phyloP scores from a whole-genome alignment of 2,888 invertebrate genomes.

The Amphipoea oculea region DNA sequence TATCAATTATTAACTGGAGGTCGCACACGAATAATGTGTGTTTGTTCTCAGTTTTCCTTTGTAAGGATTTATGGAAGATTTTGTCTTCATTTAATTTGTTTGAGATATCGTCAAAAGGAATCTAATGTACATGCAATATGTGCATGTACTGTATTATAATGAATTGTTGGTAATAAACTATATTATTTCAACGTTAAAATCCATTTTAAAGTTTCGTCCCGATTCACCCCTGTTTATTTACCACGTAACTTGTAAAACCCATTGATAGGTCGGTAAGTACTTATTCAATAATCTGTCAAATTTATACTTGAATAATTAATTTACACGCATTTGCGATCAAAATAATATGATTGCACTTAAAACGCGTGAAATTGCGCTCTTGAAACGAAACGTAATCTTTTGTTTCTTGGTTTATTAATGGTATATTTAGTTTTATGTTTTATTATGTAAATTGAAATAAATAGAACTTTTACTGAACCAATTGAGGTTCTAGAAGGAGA shows the following conservation, averaged over 20 bases:
- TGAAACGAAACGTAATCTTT: neutral
- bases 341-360: neutral
- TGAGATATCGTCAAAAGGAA: neutral
- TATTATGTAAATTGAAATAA: neutral
- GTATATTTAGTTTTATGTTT: neutral
- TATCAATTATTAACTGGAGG: conserved; percentile 33
- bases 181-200: neutral
- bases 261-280: neutral
- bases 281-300: neutral
- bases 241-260: neutral
- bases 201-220: neutral
- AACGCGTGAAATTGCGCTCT: neutral
- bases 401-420: neutral
- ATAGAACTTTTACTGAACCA: no score
- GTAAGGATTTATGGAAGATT: neutral
- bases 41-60: conserved; percentile 17
- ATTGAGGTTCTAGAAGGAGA: neutral
- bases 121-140: no score
- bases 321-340: neutral
- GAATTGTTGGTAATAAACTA: no score
- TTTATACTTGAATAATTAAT: neutral
- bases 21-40: neutral
- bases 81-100: neutral
- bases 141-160: neutral
- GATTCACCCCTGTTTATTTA: neutral